A percentile compares a stretch with the other conserved stretches of the same genome.
Evolutionary conservation across 2,888 invertebrate species (phyloP).

Genomic region (Nesidiocoris tenuis): DNA sequence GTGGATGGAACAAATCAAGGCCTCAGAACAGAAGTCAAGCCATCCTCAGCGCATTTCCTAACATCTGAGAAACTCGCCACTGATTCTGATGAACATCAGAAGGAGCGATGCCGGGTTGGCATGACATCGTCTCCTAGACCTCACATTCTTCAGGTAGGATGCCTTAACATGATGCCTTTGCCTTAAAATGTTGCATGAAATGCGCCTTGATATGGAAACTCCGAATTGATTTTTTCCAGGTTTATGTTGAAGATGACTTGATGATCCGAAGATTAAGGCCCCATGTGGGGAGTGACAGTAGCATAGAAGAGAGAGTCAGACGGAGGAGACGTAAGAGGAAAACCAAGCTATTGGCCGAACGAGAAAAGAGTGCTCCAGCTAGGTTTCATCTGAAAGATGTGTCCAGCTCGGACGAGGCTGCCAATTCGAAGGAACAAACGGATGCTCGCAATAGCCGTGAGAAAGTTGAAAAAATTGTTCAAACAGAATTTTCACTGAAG

Average conservation of each 20-base stretch:
- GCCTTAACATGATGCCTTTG: not conserved
- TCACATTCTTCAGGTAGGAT: conserved; percentile 20
- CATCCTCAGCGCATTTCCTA: too few species aligned
- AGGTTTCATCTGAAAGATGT: not conserved
- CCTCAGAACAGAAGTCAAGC: conserved; percentile 3
- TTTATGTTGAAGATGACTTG: conserved; percentile 53
- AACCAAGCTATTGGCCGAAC: conserved; percentile 40
- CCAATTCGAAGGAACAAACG: not conserved
- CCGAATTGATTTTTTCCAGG: too few species aligned
- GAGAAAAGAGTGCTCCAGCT: conserved; percentile 24
- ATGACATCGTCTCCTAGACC: conserved; percentile 1
- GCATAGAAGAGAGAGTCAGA: conserved; percentile 47
- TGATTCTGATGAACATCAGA: not conserved
- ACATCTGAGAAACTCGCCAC: not conserved
- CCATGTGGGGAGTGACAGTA: conserved; percentile 41
- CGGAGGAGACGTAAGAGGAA: conserved; percentile 46
- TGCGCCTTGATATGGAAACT: too few species aligned
- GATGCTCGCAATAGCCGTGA: not conserved
- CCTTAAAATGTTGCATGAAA: not conserved
- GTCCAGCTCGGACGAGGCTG: conserved; percentile 27
- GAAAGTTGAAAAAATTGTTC: conserved; percentile 37
- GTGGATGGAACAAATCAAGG: conserved; percentile 4
- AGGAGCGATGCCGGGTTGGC: not conserved
- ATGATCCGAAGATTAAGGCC: conserved; percentile 52
- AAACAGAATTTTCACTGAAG: conserved; percentile 36